Evolutionary conservation across 2,888 invertebrate genomes (phyloP).

Genomic region (Theristus sp.): DNA sequence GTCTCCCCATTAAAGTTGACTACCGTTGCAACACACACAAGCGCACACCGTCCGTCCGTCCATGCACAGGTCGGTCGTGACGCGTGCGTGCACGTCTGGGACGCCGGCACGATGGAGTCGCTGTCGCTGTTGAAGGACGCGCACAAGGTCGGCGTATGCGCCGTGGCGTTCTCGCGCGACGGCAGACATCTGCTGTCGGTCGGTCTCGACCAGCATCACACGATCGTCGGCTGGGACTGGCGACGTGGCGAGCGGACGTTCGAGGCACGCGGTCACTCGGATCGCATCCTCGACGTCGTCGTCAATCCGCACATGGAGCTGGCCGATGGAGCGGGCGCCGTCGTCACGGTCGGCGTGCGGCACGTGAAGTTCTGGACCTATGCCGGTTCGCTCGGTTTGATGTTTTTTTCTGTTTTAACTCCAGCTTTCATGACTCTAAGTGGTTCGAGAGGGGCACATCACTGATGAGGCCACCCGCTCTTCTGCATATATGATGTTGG

Average conservation of each 20-base stretch:
- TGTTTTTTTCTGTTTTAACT: not conserved
- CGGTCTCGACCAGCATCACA: constrained; percentile 34
- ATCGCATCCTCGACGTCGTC: not conserved
- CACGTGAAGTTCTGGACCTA: constrained; percentile 36
- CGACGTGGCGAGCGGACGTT: not conserved
- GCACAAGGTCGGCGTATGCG: constrained; percentile 29
- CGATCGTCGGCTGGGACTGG: constrained; percentile 2
- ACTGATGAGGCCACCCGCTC: too few species aligned
- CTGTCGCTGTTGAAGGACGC: constrained; percentile 25
- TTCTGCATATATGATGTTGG: too few species aligned
- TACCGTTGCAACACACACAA: too few species aligned
- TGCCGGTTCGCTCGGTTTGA: constrained; percentile 21
- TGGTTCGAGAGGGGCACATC: too few species aligned
- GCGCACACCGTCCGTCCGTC: too few species aligned
- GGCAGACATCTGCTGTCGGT: constrained; percentile 33
- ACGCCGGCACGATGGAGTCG: constrained; percentile 31
- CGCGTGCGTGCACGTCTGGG: constrained; percentile 34
- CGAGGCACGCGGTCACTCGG: not conserved
- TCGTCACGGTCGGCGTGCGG: constrained; percentile 34
- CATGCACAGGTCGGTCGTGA: constrained; percentile 31
- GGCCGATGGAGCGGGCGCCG: constrained; percentile 18
- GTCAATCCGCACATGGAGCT: not conserved
- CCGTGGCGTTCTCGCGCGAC: constrained; percentile 33
- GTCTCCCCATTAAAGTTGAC: too few species aligned
- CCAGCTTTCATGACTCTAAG: too few species aligned